These are phyloP conservation scores for Chondrosia reniformis DNA, from an alignment of 37 sponge, comb jelly and placozoan genomes.

Conservation along the genomic window DNA sequence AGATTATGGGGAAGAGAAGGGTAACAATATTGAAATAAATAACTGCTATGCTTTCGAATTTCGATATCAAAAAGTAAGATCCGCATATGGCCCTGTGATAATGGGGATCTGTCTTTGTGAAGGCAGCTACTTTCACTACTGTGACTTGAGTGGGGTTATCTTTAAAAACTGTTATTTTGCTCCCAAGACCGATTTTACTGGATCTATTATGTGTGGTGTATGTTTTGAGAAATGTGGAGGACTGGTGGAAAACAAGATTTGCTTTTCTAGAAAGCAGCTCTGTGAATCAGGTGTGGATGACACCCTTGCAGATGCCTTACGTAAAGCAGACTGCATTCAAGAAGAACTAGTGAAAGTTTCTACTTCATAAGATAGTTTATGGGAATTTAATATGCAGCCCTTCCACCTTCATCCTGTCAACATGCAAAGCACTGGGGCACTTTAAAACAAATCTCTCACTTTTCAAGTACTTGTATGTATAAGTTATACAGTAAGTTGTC, in stretches of 20 bases:
- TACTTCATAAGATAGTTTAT: neutral
- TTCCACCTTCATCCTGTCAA: too few species aligned
- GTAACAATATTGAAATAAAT: neutral
- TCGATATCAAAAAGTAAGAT: neutral
- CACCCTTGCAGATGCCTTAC: neutral
- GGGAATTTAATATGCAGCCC: too few species aligned
- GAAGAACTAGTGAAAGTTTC: neutral
- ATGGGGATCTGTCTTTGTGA: neutral
- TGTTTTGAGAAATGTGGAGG: slow-evolving; percentile 21
- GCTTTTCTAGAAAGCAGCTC: slow-evolving; percentile 43
- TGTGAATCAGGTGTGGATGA: slow-evolving; percentile 2
- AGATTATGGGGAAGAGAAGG: neutral
- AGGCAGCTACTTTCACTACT: neutral
- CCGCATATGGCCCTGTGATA: too few species aligned
- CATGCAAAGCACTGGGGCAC: too few species aligned
- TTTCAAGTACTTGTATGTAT: too few species aligned
- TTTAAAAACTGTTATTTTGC: slow-evolving; percentile 4
- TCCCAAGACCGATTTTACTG: slow-evolving; percentile 3
- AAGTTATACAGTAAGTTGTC: too few species aligned
- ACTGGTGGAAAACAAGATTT: slow-evolving; percentile 31
- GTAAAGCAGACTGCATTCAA: slow-evolving; percentile 9
- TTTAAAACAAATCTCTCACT: too few species aligned
- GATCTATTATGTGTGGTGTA: neutral
- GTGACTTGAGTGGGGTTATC: slow-evolving; percentile 12
- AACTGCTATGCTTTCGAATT: neutral